Percentiles rank a stretch among this genome's conserved stretches.
Conservation (phyloP, 2,888 invertebrate genomes). For the Galerucella nymphaeae region DNA sequence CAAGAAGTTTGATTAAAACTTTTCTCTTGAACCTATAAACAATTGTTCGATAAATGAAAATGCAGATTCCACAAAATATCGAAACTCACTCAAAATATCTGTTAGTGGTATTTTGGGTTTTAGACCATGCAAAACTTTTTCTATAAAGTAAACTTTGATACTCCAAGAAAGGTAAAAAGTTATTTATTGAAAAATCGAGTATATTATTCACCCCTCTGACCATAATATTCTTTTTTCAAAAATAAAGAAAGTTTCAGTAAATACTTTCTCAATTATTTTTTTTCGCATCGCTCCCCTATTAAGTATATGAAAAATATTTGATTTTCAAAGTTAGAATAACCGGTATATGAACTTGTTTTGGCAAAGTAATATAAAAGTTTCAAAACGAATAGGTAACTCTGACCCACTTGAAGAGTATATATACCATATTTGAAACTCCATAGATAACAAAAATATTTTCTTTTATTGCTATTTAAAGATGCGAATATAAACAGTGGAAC, state of each 20-base stretch:
- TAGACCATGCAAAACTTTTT: too few relatives aligned
- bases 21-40: neutral
- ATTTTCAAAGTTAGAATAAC: neutral
- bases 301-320: neutral
- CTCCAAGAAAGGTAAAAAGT: too few relatives aligned
- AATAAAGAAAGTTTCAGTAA: neutral
- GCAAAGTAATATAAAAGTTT: constrained; percentile 8
- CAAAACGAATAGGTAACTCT: neutral
- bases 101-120: too few relatives aligned
- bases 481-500: neutral
- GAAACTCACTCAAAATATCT: too few relatives aligned
- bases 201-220: too few relatives aligned
- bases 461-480: neutral
- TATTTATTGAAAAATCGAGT: too few relatives aligned
- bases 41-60: too few relatives aligned
- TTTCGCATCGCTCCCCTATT: too few relatives aligned
- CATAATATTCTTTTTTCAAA: neutral
- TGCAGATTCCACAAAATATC: too few relatives aligned
- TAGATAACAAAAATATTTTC: neutral
- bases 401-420: neutral
- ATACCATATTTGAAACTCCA: neutral
- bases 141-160: too few relatives aligned
- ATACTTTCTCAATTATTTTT: neutral
- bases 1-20: constrained; percentile 2
- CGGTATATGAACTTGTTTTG: neutral